phyloP scores from a whole-genome alignment of 2,888 invertebrate species.

The Drosophila percnosoma region DNA sequence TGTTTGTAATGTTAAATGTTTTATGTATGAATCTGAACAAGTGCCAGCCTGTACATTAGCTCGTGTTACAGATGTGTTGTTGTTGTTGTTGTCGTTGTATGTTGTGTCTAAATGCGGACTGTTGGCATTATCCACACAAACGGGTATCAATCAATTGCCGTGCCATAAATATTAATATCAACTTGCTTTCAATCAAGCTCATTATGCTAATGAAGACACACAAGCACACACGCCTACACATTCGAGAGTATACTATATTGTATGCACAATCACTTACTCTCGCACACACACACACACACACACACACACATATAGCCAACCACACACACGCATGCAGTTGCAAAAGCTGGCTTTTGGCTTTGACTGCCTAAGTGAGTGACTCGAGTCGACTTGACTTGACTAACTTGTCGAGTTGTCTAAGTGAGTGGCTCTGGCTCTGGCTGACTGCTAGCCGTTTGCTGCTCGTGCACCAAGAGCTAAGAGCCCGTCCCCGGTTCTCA shows the following conservation, averaged over 20 bases:
- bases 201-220: slow-evolving; percentile 75
- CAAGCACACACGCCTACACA: slow-evolving; percentile 60
- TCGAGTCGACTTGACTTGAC: slow-evolving; percentile 53
- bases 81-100: neutral
- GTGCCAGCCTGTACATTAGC: neutral
- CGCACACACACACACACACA: slow-evolving; percentile 19
- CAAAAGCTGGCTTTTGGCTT: slow-evolving; percentile 24
- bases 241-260: slow-evolving; percentile 4
- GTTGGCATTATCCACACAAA: slow-evolving; percentile 7
- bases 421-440: slow-evolving; percentile 27
- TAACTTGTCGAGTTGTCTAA: slow-evolving; percentile 56
- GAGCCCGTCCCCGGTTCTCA: slow-evolving; percentile 1
- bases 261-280: slow-evolving; percentile 3
- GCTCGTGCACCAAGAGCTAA: slow-evolving; percentile 17
- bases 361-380: slow-evolving; percentile 59
- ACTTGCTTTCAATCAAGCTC: slow-evolving; percentile 72
- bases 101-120: neutral
- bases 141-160: slow-evolving; percentile 36
- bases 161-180: slow-evolving; percentile 63
- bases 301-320: slow-evolving; percentile 3
- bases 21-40: neutral
- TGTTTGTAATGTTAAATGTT: neutral
- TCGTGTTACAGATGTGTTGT: too few species aligned
- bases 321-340: neutral
- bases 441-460: slow-evolving; percentile 36